These are phyloP conservation scores for Rosalia funebris DNA, from an alignment of 2,888 invertebrate genomes.

Conservation along the genomic window DNA sequence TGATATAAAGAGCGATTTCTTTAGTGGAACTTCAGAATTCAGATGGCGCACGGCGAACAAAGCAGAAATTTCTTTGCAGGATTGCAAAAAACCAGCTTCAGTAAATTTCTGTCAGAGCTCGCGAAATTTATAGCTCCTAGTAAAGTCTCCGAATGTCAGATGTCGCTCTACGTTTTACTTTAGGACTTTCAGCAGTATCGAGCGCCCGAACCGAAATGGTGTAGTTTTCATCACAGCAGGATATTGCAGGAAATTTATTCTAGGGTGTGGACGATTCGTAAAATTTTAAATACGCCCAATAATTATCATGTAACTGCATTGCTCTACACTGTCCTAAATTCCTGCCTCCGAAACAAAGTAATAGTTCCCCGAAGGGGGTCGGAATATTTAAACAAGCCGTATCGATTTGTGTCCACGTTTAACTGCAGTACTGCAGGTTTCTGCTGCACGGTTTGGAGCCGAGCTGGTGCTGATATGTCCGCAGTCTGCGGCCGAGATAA, in stretches of 20 bases:
- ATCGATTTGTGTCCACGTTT: not conserved
- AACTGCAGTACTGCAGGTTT: constrained; percentile 4
- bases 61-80: too few relatives aligned
- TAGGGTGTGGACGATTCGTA: not conserved
- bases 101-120: too few relatives aligned
- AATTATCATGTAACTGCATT: too few relatives aligned
- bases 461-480: not conserved
- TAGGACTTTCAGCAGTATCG: constrained; percentile 1
- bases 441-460: not conserved
- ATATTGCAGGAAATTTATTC: constrained; percentile 6
- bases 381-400: not conserved
- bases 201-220: not conserved
- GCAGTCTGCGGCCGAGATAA: not conserved
- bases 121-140: not conserved
- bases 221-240: not conserved
- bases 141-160: not conserved
- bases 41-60: too few relatives aligned
- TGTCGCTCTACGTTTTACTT: not conserved
- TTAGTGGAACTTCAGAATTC: too few relatives aligned
- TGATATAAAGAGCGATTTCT: too few relatives aligned
- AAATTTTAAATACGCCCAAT: not conserved
- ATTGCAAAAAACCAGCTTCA: too few relatives aligned
- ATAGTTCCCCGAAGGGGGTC: not conserved
- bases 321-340: too few relatives aligned
- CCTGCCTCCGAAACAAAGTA: not conserved